These are phyloP conservation scores for Subanguina moxae DNA, from an alignment of 1,140 invertebrate species.

Conservation along the genomic window DNA sequence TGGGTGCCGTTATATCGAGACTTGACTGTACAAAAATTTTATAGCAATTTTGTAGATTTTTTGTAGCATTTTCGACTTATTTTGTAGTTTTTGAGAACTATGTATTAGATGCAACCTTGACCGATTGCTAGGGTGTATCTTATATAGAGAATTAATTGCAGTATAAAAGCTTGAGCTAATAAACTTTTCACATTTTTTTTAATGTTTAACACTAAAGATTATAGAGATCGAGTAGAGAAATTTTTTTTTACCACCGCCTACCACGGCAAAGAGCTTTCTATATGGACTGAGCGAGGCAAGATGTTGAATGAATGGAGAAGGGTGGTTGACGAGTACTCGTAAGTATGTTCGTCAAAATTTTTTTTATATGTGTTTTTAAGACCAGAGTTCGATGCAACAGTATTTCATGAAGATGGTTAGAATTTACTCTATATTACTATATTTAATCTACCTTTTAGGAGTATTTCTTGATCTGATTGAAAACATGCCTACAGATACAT, in stretches of 20 bases:
- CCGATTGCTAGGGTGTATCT: too few species aligned
- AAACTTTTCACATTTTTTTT: slow-evolving; percentile 1
- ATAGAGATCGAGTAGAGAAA: slow-evolving; percentile 46
- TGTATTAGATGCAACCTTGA: too few species aligned
- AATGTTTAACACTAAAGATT: slow-evolving; percentile 13
- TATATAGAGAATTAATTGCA: too few species aligned
- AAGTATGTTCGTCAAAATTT: too few species aligned
- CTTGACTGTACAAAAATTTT: too few species aligned
- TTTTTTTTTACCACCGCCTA: slow-evolving; percentile 59
- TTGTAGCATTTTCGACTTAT: too few species aligned
- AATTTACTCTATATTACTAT: too few species aligned
- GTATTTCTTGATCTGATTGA: slow-evolving; percentile 61
- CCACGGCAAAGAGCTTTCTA: slow-evolving; percentile 51
- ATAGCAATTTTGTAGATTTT: too few species aligned
- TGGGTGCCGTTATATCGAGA: too few species aligned
- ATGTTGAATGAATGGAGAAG: slow-evolving; percentile 52
- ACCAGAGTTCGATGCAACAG: slow-evolving; percentile 50
- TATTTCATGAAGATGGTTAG: slow-evolving; percentile 52
- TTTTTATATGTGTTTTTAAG: slow-evolving; percentile 37
- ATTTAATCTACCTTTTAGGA: too few species aligned
- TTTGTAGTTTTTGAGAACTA: too few species aligned
- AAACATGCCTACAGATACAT: slow-evolving; percentile 60
- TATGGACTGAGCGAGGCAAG: slow-evolving; percentile 53
- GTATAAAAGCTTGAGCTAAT: background rate
- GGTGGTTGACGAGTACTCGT: slow-evolving; percentile 55